Evolutionary conservation across 2,888 invertebrate genomes (phyloP).

Genomic region (Agrochola lychnidis): DNA sequence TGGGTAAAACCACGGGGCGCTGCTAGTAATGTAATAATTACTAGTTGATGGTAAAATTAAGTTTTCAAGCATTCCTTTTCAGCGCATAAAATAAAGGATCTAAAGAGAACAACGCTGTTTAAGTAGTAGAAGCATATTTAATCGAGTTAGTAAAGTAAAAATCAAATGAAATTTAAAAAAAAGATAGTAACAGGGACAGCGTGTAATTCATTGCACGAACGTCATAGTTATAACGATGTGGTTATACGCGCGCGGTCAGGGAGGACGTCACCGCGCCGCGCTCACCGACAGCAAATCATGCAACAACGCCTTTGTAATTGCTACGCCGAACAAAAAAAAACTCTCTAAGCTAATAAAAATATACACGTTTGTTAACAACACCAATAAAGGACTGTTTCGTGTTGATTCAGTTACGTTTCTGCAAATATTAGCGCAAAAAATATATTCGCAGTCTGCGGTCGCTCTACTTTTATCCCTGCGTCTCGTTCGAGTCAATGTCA

Average conservation of each 20-base stretch:
- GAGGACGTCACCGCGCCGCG: constrained; percentile 6
- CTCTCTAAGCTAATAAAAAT: constrained; percentile 56
- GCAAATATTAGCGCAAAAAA: constrained; percentile 58
- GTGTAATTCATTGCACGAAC: constrained; percentile 36
- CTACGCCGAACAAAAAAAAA: constrained; percentile 43
- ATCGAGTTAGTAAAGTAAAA: neutral
- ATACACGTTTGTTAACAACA: constrained; percentile 49
- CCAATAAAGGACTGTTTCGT: constrained; percentile 56
- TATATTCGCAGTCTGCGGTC: constrained; percentile 34
- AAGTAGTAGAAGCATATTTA: constrained; percentile 6
- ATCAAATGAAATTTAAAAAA: constrained; percentile 30
- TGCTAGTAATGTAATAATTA: too few species aligned
- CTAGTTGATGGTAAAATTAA: neutral
- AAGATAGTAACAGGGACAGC: constrained; percentile 21
- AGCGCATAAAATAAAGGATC: neutral
- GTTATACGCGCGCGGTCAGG: constrained; percentile 34
- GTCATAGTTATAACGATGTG: constrained; percentile 59
- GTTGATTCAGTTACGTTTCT: constrained; percentile 50
- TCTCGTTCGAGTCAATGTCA: constrained; percentile 75
- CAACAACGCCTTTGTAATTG: constrained; percentile 63
- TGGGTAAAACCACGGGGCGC: too few species aligned
- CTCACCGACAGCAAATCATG: constrained; percentile 43
- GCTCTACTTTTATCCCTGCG: constrained; percentile 66
- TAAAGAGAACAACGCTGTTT: neutral
- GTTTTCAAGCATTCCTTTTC: neutral